Evolutionary conservation across 2,113 vertebrate genomes (phyloP).

Genomic region (Arvicanthis niloticus): DNA sequence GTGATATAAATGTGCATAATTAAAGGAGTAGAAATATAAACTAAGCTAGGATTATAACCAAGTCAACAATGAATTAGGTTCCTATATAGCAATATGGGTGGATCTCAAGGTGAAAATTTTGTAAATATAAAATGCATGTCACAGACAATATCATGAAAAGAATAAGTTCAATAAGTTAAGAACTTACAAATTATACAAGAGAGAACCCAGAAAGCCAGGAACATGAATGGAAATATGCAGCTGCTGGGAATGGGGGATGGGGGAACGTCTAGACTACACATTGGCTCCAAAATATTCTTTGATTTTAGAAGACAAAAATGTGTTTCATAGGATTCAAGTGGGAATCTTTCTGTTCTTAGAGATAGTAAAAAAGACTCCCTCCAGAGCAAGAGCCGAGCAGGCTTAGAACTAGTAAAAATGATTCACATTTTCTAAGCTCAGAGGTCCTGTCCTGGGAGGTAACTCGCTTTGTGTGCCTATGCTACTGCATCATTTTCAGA

Average conservation of each 20-base stretch:
- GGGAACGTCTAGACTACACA: no score
- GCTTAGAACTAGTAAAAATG: neutral
- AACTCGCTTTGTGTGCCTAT: neutral
- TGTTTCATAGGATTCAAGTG: neutral
- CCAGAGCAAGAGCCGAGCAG: neutral
- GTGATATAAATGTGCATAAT: neutral
- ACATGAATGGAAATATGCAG: no score
- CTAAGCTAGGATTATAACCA: neutral
- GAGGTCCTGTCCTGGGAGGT: neutral
- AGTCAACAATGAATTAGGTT: constrained; percentile 8
- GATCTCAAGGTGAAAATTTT: neutral
- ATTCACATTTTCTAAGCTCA: neutral
- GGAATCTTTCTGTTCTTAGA: neutral
- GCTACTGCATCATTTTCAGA: neutral
- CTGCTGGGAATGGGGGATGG: no score
- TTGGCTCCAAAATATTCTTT: neutral
- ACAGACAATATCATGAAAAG: neutral
- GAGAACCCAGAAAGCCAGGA: no score
- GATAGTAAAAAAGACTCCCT: neutral
- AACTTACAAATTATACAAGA: neutral
- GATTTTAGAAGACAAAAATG: neutral
- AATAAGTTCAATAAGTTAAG: neutral
- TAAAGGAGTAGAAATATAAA: neutral
- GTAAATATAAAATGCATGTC: neutral
- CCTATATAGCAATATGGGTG: neutral